phyloP scores from a whole-genome alignment of 2,888 invertebrate genomes.

The Melanostoma scalare region DNA sequence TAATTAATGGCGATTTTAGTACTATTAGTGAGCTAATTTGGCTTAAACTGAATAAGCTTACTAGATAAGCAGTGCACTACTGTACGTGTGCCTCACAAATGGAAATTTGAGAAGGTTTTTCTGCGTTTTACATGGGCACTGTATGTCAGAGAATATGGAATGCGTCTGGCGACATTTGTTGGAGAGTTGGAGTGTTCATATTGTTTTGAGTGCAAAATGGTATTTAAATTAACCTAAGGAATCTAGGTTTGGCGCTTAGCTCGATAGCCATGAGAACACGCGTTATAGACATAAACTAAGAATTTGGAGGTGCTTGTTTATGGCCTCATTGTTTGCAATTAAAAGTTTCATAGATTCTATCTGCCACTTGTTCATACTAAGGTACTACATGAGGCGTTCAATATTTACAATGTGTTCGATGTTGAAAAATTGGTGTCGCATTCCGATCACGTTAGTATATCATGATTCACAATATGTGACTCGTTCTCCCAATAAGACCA shows the following conservation, averaged over 20 bases:
- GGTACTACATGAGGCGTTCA: too few relatives aligned
- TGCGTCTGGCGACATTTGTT: constrained; percentile 57
- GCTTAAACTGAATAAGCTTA: constrained; percentile 53
- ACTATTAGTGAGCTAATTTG: constrained; percentile 68
- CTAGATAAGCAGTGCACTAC: constrained; percentile 18
- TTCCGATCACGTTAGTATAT: too few relatives aligned
- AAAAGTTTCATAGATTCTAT: constrained; percentile 14
- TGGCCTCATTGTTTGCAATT: constrained; percentile 18
- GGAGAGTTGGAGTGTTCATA: constrained; percentile 60
- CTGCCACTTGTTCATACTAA: too few relatives aligned
- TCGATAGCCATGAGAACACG: constrained; percentile 56
- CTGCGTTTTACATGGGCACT: constrained; percentile 53
- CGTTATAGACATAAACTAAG: constrained; percentile 1
- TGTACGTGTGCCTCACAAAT: constrained; percentile 46
- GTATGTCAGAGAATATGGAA: constrained; percentile 69
- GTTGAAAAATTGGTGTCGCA: too few relatives aligned
- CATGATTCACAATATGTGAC: too few relatives aligned
- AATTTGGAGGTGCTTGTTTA: background rate
- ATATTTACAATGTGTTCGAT: too few relatives aligned
- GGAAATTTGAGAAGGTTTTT: constrained; percentile 65
- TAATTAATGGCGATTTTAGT: constrained; percentile 70
- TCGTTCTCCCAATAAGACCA: too few relatives aligned
- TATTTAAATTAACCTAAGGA: constrained; percentile 58
- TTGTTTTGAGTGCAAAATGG: constrained; percentile 52
- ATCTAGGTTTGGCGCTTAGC: constrained; percentile 48